These are phyloP conservation scores for Chloroclystis v-ata DNA, from an alignment of 2,888 invertebrate genomes.

Conservation along the genomic window DNA sequence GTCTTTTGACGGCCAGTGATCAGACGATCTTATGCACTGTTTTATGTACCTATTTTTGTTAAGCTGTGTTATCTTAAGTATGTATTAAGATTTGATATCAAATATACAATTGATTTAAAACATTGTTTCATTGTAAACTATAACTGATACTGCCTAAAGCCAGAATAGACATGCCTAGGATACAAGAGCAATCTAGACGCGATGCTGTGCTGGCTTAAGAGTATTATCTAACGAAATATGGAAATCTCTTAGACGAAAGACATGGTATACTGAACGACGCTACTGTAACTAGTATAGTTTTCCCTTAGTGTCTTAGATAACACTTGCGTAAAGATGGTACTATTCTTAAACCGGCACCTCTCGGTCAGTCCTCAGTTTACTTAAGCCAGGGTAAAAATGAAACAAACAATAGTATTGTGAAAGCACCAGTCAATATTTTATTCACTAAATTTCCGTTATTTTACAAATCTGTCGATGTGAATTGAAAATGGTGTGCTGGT, in stretches of 20 bases:
- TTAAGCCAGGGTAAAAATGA: constrained; percentile 44
- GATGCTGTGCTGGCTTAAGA: no score
- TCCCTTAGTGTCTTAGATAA: no score
- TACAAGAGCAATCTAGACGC: no score
- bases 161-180: no score
- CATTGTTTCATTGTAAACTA: constrained; percentile 31
- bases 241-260: no score
- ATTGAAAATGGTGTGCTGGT: constrained; percentile 29
- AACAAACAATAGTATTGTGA: constrained; percentile 69
- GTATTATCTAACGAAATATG: no score
- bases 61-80: constrained; percentile 63
- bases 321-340: no score
- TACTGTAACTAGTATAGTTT: no score
- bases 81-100: constrained; percentile 72
- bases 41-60: constrained; percentile 46
- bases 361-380: no score
- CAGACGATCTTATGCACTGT: constrained; percentile 21
- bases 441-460: constrained; percentile 71
- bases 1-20: constrained; percentile 17
- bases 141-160: no score
- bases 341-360: no score
- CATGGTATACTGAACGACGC: no score
- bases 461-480: constrained; percentile 47
- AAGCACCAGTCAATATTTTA: constrained; percentile 79
- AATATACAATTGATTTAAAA: constrained; percentile 72